Conservation (phyloP, 2,888 invertebrate species). For the Pimpla rufipes region DNA sequence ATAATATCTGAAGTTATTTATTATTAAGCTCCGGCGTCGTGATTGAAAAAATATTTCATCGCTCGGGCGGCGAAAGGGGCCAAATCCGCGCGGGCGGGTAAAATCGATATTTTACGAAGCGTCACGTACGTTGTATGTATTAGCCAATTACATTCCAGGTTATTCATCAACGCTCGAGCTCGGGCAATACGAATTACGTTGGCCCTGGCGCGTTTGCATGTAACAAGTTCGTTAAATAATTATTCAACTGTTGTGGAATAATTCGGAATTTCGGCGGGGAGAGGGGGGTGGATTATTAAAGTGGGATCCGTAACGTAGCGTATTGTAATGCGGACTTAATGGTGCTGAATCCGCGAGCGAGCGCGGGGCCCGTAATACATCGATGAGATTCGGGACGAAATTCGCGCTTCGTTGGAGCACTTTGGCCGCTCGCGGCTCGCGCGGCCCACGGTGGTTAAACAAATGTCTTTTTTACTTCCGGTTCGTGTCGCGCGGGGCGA, state of each 20-base stretch:
- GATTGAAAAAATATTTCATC: conserved; percentile 6
- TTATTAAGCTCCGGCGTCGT: neutral
- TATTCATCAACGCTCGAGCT: neutral
- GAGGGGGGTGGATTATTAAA: conserved; percentile 61
- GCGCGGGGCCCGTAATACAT: conserved; percentile 62
- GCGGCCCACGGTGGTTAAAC: conserved; percentile 71
- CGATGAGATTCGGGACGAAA: conserved; percentile 68
- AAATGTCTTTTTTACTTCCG: conserved; percentile 74
- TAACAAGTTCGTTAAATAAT: conserved; percentile 10
- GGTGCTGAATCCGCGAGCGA: conserved; percentile 66
- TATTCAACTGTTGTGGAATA: conserved; percentile 37
- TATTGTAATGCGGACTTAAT: conserved; percentile 69
- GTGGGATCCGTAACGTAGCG: conserved; percentile 65
- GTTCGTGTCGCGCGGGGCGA: conserved; percentile 71
- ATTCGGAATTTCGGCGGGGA: conserved; percentile 2
- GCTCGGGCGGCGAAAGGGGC: neutral
- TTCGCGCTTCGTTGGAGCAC: conserved; percentile 69
- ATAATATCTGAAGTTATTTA: neutral
- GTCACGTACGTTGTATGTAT: neutral
- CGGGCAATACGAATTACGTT: neutral
- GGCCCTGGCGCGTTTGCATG: neutral
- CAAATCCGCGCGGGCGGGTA: neutral
- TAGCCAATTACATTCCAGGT: neutral
- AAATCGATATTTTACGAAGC: neutral
- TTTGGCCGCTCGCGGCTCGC: conserved; percentile 50